Conservation (phyloP, 1,140 invertebrate species). For the Cyrtorhinus lividipennis region DNA sequence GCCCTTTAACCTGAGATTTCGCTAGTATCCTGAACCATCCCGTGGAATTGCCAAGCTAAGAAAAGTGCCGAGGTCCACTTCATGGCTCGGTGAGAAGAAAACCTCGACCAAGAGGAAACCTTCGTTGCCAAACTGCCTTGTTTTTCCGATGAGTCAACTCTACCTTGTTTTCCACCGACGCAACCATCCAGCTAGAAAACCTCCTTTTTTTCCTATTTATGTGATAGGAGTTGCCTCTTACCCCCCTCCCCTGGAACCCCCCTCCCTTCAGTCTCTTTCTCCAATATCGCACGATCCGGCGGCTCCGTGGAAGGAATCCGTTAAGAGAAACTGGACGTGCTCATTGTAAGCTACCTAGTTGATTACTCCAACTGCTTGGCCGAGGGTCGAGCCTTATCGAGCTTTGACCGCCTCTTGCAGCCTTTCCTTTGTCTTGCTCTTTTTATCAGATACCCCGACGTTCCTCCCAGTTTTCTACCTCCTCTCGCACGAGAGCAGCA, state of each 20-base stretch:
- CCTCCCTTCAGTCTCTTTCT: not conserved
- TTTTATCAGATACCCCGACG: not conserved
- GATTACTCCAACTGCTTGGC: not conserved
- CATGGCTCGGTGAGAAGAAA: too few species aligned
- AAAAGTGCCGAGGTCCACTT: too few species aligned
- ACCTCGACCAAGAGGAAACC: not conserved
- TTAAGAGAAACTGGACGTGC: slow-evolving; percentile 1
- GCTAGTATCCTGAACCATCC: too few species aligned
- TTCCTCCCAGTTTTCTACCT: not conserved
- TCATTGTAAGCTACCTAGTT: not conserved
- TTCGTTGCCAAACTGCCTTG: not conserved
- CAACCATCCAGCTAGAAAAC: not conserved
- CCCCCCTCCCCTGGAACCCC: not conserved
- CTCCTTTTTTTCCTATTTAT: not conserved
- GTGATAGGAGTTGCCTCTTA: not conserved
- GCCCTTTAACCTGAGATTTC: too few species aligned
- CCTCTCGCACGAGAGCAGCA: not conserved
- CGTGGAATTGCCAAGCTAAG: too few species aligned
- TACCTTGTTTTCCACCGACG: not conserved
- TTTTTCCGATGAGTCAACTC: slow-evolving; percentile 8
- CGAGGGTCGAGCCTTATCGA: not conserved
- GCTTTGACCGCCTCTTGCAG: not conserved
- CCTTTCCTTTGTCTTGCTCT: not conserved
- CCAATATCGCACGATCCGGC: not conserved
- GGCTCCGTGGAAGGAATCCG: slow-evolving; percentile 1